Evolutionary conservation across 2,797 vertebrate genomes (phyloP), one percentile per base, ranked within the genome.

Genomic region (Alca torda): DNA sequence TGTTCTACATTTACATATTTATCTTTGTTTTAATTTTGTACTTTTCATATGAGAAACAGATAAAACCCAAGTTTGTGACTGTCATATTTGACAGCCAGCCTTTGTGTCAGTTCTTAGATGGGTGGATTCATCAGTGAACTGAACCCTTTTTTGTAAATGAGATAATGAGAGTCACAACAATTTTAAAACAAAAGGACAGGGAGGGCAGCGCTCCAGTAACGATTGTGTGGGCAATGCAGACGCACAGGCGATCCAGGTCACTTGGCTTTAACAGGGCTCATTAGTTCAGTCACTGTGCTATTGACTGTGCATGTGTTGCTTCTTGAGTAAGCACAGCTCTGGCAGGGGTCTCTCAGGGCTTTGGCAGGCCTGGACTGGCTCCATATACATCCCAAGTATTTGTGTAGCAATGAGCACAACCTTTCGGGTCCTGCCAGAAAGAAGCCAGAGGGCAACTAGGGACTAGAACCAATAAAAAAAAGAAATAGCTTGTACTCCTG

Each of bases 181-280:
- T 41, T 23, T 72, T 6, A 18, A 76, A 78, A 88, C 16, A 10
- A 45, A 86, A 46, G 4, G 37, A n/a, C 25, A 60, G 5, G 7
- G 25, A 74, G 8, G 19, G 4, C 7, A 84, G 7, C 0, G 2
- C 6, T 78, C 21, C 39, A 64, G n/a, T 35, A 63, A 72, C 1
- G 1, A 28, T 5, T 53, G 20, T 28, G 28, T n/a, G 31, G 46
- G 33, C 65, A 75, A 23, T 2, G 19, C 41, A 72, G 41, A 39
- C 57, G 17, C 25, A 26, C 41, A 78, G 59, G 26, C 0, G 13
- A 63, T 73, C 37, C 41, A 54, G 30, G 25, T 73, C n/a, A 26
- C 41, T 73, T 69, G 45, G 21, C n/a, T 79, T 91, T 60, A 64
- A 17, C 17, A 31, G 45, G 50, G 17, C 23, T 53, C 12, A 24